Evolutionary conservation across 2,113 vertebrate species (phyloP).

Genomic region (Taurulus bubalis): DNA sequence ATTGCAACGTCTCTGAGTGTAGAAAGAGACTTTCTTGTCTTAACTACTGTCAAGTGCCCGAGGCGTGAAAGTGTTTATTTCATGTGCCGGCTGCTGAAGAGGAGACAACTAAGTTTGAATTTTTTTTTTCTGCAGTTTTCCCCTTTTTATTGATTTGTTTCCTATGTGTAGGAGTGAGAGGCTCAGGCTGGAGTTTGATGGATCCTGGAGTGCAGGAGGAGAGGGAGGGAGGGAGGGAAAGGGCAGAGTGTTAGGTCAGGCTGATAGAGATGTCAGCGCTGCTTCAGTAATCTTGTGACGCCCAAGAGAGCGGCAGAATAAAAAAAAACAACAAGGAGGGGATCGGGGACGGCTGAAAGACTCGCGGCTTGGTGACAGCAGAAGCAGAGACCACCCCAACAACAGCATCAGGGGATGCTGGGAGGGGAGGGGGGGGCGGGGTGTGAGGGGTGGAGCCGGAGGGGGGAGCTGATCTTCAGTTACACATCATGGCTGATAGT

Average conservation of each 20-base stretch:
- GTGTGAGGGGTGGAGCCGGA: conserved; percentile 40
- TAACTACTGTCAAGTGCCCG: conserved; percentile 36
- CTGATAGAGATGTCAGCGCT: conserved; percentile 81
- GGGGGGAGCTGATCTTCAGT: conserved; percentile 57
- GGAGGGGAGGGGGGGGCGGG: conserved; percentile 30
- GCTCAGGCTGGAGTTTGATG: conserved; percentile 59
- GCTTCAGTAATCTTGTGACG: conserved; percentile 80
- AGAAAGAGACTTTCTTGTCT: conserved; percentile 40
- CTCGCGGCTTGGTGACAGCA: conserved; percentile 77
- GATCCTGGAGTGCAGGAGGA: conserved; percentile 65
- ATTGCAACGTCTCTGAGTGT: conserved; percentile 11
- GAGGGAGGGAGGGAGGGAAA: conserved; percentile 42
- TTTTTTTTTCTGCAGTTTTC: conserved; percentile 12
- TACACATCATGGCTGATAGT: conserved; percentile 66
- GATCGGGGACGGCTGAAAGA: conserved; percentile 64
- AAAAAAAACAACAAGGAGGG: background rate
- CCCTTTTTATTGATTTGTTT: conserved; percentile 12
- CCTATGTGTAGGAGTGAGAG: conserved; percentile 11
- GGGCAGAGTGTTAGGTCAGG: conserved; percentile 73
- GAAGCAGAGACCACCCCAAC: conserved; percentile 78
- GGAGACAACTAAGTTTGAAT: background rate
- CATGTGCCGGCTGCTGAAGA: conserved; percentile 5
- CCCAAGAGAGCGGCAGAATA: conserved; percentile 38
- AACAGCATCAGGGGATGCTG: conserved; percentile 75
- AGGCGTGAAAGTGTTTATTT: conserved; percentile 38